These are phyloP conservation scores for Ganaspis brasiliensis DNA, from an alignment of 2,888 invertebrate genomes.

Conservation along the genomic window DNA sequence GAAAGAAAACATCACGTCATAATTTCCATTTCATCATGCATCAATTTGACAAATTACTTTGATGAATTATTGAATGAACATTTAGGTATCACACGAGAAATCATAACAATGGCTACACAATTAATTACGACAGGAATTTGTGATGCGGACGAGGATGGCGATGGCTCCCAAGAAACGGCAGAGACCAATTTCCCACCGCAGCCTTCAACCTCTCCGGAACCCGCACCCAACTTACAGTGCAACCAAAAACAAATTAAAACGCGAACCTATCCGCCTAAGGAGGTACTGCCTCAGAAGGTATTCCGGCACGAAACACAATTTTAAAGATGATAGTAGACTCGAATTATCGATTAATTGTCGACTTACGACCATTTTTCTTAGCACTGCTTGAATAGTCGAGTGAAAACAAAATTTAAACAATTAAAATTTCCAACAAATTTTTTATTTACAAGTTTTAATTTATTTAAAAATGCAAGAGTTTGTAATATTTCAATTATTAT, in stretches of 20 bases:
- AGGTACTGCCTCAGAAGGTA: slow-evolving; percentile 80
- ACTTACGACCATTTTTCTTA: slow-evolving; percentile 54
- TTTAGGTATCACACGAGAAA: slow-evolving; percentile 81
- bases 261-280: slow-evolving; percentile 83
- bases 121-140: slow-evolving; percentile 76
- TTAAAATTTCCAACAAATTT: background rate
- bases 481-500: no score
- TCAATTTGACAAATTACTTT: slow-evolving; percentile 7
- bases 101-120: slow-evolving; percentile 79
- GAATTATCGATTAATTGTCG: slow-evolving; percentile 13
- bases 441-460: no score
- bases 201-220: slow-evolving; percentile 81
- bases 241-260: slow-evolving; percentile 82
- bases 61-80: slow-evolving; percentile 58
- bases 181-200: slow-evolving; percentile 78
- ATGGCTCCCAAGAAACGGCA: slow-evolving; percentile 76
- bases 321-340: slow-evolving; percentile 11
- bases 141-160: slow-evolving; percentile 78
- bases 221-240: slow-evolving; percentile 63
- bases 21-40: slow-evolving; percentile 32
- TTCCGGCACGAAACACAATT: slow-evolving; percentile 43
- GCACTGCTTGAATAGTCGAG: slow-evolving; percentile 75
- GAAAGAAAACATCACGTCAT: slow-evolving; percentile 51
- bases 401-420: slow-evolving; percentile 38
- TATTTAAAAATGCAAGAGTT: no score